A percentile compares a stretch with the other conserved stretches of the same genome.
These are phyloP conservation scores for Luffia ferchaultella DNA, from an alignment of 2,888 invertebrate species.

Conservation along the genomic window DNA sequence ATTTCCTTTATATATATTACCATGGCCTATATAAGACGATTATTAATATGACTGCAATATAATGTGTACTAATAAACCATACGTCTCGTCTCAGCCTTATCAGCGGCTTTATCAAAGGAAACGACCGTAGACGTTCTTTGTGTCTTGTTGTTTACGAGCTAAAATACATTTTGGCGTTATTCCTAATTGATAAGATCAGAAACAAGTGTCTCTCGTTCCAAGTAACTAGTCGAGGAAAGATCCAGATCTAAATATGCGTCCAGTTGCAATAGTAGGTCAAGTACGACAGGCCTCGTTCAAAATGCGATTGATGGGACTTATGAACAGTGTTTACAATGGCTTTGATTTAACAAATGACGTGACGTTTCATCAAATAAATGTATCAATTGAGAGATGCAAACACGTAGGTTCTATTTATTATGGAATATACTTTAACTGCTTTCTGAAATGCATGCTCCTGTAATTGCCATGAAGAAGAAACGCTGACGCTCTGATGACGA, in stretches of 20 bases:
- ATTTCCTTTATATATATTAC: constrained; percentile 10
- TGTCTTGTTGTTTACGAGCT: constrained; percentile 27
- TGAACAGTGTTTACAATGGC: no score
- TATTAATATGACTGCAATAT: constrained; percentile 39
- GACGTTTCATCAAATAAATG: no score
- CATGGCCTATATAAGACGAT: constrained; percentile 38
- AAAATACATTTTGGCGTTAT: constrained; percentile 22
- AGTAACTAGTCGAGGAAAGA: not conserved
- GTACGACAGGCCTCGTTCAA: not conserved
- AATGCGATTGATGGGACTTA: no score
- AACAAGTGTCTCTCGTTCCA: not conserved
- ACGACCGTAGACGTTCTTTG: constrained; percentile 26
- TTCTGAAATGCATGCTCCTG: no score
- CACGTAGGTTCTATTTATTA: no score
- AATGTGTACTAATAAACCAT: constrained; percentile 33
- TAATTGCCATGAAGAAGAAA: no score
- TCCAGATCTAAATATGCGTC: not conserved
- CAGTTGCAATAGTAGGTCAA: not conserved
- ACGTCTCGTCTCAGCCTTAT: constrained; percentile 32
- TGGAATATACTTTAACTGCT: no score
- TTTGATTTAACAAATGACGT: no score
- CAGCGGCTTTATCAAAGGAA: constrained; percentile 48
- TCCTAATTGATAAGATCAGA: not conserved
- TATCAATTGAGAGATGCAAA: no score
- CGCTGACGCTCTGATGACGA: no score